Evolutionary conservation across 2,113 vertebrate species (phyloP).

Genomic region (Etheostoma cragini): DNA sequence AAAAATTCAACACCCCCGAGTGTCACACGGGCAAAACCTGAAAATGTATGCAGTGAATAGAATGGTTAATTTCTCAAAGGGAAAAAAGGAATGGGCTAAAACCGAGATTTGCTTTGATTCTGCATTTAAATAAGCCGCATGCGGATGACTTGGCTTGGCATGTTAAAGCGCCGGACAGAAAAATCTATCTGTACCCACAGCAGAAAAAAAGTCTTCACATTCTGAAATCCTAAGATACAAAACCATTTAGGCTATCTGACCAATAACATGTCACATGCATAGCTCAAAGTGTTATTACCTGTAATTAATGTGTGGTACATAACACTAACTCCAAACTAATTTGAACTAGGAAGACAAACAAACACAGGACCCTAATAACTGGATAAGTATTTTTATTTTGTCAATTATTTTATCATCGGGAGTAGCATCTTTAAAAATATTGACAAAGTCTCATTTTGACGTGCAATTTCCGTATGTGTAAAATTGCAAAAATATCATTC

Average conservation of each 20-base stretch:
- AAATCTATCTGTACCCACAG: slow-evolving; percentile 4
- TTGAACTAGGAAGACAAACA: neutral
- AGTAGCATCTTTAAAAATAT: too few relatives aligned
- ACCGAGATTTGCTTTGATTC: slow-evolving; percentile 92
- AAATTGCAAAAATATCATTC: too few relatives aligned
- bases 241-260: neutral
- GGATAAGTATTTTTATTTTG: too few relatives aligned
- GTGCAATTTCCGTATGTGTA: too few relatives aligned
- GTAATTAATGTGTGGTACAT: neutral
- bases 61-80: slow-evolving; percentile 98
- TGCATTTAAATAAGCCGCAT: slow-evolving; percentile 73
- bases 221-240: neutral
- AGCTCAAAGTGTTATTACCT: neutral
- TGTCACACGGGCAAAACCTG: slow-evolving; percentile 95
- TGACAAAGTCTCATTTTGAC: too few relatives aligned
- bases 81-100: slow-evolving; percentile 84
- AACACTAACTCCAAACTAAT: neutral
- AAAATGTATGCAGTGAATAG: slow-evolving; percentile 98
- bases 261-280: neutral
- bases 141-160: slow-evolving; percentile 83
- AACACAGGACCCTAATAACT: too few relatives aligned
- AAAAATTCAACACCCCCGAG: slow-evolving; percentile 98
- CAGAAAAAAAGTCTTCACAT: slow-evolving; percentile 14
- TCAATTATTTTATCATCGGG: too few relatives aligned
- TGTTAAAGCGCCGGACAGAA: slow-evolving; percentile 70